A percentile compares a stretch with the other conserved stretches of the same genome.
phyloP scores from a whole-genome alignment of 1,140 invertebrate species.

The Ceratosolen fusciceps region DNA sequence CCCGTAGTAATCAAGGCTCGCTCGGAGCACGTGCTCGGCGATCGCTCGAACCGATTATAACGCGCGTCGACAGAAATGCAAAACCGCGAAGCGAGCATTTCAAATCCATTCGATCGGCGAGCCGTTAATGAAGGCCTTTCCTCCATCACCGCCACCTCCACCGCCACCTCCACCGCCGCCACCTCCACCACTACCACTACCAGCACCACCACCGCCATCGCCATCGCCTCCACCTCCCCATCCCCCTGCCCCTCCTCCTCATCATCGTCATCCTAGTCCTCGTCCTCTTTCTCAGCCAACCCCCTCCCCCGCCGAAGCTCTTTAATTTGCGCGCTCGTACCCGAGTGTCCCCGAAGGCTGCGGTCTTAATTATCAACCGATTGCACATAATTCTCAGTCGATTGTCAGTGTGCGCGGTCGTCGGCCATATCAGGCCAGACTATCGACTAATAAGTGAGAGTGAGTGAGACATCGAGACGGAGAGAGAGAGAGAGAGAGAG shows the following conservation, averaged over 20 bases:
- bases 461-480: no score
- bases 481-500: no score
- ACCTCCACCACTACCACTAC: not conserved
- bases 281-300: no score
- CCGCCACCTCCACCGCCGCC: not conserved
- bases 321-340: constrained; percentile 29
- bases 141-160: not conserved
- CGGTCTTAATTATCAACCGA: constrained; percentile 13
- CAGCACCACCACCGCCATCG: not conserved
- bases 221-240: no score
- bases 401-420: not conserved
- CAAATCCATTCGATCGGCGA: not conserved
- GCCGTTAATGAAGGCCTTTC: constrained; percentile 22
- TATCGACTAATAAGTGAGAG: no score
- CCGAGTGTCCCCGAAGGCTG: not conserved
- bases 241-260: no score
- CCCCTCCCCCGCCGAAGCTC: not conserved
- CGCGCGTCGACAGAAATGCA: constrained; percentile 22
- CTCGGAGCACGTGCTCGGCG: not conserved
- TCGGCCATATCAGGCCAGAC: not conserved
- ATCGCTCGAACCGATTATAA: constrained; percentile 17
- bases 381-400: constrained; percentile 11
- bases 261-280: no score
- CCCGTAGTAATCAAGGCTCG: constrained; percentile 30
- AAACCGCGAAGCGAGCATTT: constrained; percentile 44